A percentile compares a stretch with the other conserved stretches of the same genome.
These are phyloP conservation scores for Epizoanthus illoricatus DNA, from an alignment of 92 coral and sea anemone species.

Conservation along the genomic window DNA sequence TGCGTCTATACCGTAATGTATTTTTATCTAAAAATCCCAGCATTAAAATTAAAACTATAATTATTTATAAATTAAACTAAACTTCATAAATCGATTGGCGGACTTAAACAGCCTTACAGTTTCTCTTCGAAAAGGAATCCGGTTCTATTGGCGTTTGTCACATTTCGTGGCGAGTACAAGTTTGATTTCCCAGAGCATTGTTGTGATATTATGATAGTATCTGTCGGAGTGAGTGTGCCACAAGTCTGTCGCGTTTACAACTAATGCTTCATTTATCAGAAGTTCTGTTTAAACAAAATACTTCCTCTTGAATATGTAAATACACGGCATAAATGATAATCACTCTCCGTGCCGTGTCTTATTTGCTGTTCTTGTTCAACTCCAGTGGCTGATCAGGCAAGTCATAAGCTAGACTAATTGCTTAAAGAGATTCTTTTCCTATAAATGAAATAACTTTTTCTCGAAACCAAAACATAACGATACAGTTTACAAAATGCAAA, in stretches of 20 bases:
- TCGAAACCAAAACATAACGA: slow-evolving; percentile 10
- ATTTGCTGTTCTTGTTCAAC: not conserved
- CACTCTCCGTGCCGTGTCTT: not conserved
- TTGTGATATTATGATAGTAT: not conserved
- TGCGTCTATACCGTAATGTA: not conserved
- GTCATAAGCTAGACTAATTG: not conserved
- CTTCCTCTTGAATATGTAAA: slow-evolving; percentile 30
- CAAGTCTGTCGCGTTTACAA: not conserved
- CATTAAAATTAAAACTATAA: not conserved
- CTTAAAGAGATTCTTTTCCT: too few species aligned
- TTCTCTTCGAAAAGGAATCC: not conserved
- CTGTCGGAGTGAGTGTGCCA: not conserved
- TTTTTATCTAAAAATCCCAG: too few species aligned
- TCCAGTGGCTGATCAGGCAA: not conserved
- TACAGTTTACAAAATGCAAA: not conserved
- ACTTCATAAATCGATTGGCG: slow-evolving; percentile 3
- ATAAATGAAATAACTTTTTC: not conserved
- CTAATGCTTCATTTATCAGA: not conserved
- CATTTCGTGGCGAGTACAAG: not conserved
- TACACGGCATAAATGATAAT: not conserved
- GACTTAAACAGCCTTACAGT: not conserved
- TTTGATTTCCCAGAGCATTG: not conserved
- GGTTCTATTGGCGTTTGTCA: not conserved
- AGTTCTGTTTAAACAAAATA: slow-evolving; percentile 15
- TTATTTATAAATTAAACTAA: not conserved